A percentile compares a stretch with the other conserved stretches of the same genome.
Conservation (phyloP, 2,888 invertebrate species). For the Drosophila pseudotakahashii region DNA sequence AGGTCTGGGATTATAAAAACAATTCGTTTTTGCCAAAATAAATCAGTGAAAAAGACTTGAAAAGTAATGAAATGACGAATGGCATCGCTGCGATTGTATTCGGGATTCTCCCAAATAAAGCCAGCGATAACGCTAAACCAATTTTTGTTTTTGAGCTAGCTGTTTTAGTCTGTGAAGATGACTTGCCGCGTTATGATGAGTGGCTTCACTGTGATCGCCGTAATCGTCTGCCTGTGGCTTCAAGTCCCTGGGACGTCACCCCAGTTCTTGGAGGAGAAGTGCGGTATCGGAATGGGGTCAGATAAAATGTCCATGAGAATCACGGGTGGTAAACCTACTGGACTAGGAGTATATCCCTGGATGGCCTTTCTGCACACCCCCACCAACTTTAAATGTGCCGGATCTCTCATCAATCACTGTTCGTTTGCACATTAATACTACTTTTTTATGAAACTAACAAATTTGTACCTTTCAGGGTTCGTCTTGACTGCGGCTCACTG, state of each 20-base stretch:
- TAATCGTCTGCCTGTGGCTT: background rate
- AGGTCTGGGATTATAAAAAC: too few species aligned
- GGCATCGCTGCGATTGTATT: background rate
- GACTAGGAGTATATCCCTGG: constrained; percentile 8
- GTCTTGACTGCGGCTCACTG: constrained; percentile 17
- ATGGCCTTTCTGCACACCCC: background rate
- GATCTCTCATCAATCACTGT: constrained; percentile 9
- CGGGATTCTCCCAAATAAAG: background rate
- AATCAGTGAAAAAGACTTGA: too few species aligned
- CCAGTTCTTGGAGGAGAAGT: background rate
- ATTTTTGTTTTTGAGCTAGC: background rate
- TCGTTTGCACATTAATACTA: background rate
- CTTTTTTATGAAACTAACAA: background rate
- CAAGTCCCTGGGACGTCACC: background rate
- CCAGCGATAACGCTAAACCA: background rate
- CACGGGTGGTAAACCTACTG: background rate
- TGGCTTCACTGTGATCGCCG: background rate
- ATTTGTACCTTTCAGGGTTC: constrained; percentile 1
- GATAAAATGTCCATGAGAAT: too few species aligned
- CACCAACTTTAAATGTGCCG: background rate
- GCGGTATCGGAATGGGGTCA: background rate
- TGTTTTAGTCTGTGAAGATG: background rate
- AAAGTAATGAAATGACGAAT: background rate
- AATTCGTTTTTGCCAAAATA: too few species aligned
- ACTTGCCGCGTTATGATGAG: background rate